A percentile compares a stretch with the other conserved stretches of the same genome.
Evolutionary conservation across 2,888 invertebrate genomes (phyloP).

Genomic region (Kuschelorhynchus macadamiae): DNA sequence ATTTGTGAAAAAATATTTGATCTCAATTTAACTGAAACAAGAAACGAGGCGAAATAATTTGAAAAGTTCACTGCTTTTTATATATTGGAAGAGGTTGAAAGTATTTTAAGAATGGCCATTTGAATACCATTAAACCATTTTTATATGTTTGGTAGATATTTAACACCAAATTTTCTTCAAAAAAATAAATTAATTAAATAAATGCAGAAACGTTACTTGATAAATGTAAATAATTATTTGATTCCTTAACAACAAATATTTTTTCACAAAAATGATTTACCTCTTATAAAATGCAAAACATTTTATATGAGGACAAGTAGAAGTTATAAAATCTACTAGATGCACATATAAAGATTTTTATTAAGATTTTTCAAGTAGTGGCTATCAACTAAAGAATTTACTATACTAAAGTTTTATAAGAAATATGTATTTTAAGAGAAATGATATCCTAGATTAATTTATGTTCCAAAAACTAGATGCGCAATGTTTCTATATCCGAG

Average conservation of each 20-base stretch:
- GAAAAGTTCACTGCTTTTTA: no score
- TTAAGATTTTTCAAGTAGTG: conserved; percentile 18
- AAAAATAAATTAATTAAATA: no score
- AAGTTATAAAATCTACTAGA: conserved; percentile 1
- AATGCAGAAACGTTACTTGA: no score
- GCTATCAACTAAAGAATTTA: conserved; percentile 35
- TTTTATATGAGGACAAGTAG: conserved; percentile 13
- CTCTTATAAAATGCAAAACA: conserved; percentile 5
- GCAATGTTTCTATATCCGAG: conserved; percentile 5
- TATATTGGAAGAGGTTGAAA: no score
- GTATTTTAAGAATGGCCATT: no score
- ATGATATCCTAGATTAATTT: conserved; percentile 12
- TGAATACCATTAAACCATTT: no score
- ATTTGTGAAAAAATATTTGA: conserved; percentile 22
- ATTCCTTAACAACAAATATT: neutral
- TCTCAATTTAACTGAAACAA: neutral
- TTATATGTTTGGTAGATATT: no score
- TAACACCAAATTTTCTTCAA: no score
- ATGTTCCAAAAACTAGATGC: conserved; percentile 17
- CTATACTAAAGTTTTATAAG: conserved; percentile 22
- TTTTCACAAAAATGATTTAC: conserved; percentile 1
- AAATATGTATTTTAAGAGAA: conserved; percentile 18
- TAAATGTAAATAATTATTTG: neutral
- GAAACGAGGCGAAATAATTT: no score
- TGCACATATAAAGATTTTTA: conserved; percentile 28